These are phyloP conservation scores for Meloidogyne chitwoodi DNA, from an alignment of 1,140 invertebrate genomes.

Conservation along the genomic window DNA sequence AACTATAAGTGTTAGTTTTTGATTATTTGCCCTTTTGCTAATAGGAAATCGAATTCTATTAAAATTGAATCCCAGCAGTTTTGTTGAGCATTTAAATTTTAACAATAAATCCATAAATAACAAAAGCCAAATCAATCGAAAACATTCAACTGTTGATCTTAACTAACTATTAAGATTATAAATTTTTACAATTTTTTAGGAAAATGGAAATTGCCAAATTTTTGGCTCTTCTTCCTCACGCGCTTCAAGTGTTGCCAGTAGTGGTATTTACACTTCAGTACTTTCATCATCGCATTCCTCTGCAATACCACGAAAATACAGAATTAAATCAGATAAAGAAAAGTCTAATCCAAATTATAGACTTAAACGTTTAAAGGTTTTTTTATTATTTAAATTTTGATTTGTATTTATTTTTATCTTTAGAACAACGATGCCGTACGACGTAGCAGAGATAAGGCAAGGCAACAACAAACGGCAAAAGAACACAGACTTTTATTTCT, in stretches of 20 bases:
- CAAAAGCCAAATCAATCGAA: background rate
- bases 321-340: conserved; percentile 38
- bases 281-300: background rate
- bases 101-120: too few relatives aligned
- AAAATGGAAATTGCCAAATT: background rate
- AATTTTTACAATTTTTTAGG: background rate
- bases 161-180: background rate
- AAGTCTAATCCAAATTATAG: conserved; percentile 33
- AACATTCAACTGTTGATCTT: background rate
- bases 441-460: conserved; percentile 37
- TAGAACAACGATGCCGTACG: conserved; percentile 45
- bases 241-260: conserved; percentile 14
- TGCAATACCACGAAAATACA: conserved; percentile 35
- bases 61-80: too few relatives aligned
- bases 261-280: background rate
- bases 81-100: too few relatives aligned
- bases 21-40: too few relatives aligned
- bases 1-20: too few relatives aligned
- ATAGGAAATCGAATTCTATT: too few relatives aligned
- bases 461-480: conserved; percentile 29
- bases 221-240: background rate
- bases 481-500: conserved; percentile 27
- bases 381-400: background rate
- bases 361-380: conserved; percentile 30
- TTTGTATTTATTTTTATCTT: background rate